A percentile compares a stretch with the other conserved stretches of the same genome.
Evolutionary conservation across 2,113 vertebrate species (phyloP).

Genomic region (Cinclus mexicanus): DNA sequence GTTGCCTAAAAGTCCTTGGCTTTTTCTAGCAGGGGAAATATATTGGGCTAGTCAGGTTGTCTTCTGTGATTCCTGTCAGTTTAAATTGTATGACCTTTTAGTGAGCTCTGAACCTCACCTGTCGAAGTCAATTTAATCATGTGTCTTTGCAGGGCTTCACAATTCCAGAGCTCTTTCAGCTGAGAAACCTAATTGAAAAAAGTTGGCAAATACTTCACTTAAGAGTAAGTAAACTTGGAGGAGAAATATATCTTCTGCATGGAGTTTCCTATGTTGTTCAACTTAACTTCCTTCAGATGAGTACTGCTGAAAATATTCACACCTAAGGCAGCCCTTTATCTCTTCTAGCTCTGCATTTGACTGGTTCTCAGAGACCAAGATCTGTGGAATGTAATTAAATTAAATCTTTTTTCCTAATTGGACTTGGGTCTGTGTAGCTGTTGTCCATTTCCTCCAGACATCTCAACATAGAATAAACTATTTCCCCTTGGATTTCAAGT

Average conservation of each 20-base stretch:
- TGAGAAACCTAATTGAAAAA: constrained; percentile 48
- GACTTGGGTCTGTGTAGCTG: not conserved
- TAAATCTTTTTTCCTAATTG: constrained; percentile 53
- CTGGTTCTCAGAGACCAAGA: not conserved
- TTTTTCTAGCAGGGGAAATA: not conserved
- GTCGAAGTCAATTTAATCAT: constrained; percentile 45
- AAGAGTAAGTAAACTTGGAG: not conserved
- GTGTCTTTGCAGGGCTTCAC: constrained; percentile 11
- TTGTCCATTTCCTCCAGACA: not conserved
- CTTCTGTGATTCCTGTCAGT: constrained; percentile 29
- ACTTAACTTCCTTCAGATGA: not conserved
- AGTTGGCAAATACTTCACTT: not conserved
- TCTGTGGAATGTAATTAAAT: constrained; percentile 42
- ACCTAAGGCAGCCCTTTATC: not conserved
- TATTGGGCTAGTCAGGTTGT: constrained; percentile 21
- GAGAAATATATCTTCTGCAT: not conserved
- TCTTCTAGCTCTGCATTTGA: constrained; percentile 4
- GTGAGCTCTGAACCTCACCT: constrained; percentile 50
- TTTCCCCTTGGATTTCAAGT: not conserved
- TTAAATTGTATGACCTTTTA: constrained; percentile 44
- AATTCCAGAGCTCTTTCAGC: constrained; percentile 23
- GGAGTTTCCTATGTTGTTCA: not conserved
- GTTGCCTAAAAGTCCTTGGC: not conserved
- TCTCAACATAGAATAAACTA: not conserved
- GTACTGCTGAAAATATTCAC: not conserved